Evolutionary conservation across 2,888 invertebrate genomes (phyloP).

Genomic region (Blera fallax): DNA sequence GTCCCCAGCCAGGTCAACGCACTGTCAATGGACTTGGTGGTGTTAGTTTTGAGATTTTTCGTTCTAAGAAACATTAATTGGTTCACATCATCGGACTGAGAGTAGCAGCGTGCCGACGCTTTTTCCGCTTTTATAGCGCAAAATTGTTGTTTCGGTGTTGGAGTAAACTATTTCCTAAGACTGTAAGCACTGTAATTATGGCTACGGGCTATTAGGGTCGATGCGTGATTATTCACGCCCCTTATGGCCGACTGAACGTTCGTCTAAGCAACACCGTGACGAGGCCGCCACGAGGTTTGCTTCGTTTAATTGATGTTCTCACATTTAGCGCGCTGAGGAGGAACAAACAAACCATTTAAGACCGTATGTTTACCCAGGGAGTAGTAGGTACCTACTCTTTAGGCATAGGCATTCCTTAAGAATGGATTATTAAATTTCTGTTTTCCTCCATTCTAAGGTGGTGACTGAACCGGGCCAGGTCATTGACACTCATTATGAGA

Average conservation of each 20-base stretch:
- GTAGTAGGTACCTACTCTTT: not conserved
- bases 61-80: slow-evolving; percentile 50
- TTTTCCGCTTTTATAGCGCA: not conserved
- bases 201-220: slow-evolving; percentile 55
- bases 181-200: slow-evolving; percentile 54
- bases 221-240: slow-evolving; percentile 55
- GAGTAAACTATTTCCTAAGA: slow-evolving; percentile 14
- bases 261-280: slow-evolving; percentile 16
- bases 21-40: slow-evolving; percentile 28
- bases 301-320: slow-evolving; percentile 62
- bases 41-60: slow-evolving; percentile 3
- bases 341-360: slow-evolving; percentile 55
- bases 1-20: slow-evolving; percentile 41
- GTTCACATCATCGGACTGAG: slow-evolving; percentile 33
- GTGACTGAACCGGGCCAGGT: slow-evolving; percentile 37
- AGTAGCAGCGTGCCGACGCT: not conserved
- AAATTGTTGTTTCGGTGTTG: not conserved
- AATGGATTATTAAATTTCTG: slow-evolving; percentile 24
- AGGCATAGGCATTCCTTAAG: not conserved
- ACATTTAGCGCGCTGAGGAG: slow-evolving; percentile 31
- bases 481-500: slow-evolving; percentile 24
- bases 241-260: slow-evolving; percentile 7
- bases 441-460: not conserved
- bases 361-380: slow-evolving; percentile 22
- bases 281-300: slow-evolving; percentile 15